These are phyloP conservation scores for Odontocerum albicorne DNA, from an alignment of 2,888 invertebrate genomes.

Conservation along the genomic window DNA sequence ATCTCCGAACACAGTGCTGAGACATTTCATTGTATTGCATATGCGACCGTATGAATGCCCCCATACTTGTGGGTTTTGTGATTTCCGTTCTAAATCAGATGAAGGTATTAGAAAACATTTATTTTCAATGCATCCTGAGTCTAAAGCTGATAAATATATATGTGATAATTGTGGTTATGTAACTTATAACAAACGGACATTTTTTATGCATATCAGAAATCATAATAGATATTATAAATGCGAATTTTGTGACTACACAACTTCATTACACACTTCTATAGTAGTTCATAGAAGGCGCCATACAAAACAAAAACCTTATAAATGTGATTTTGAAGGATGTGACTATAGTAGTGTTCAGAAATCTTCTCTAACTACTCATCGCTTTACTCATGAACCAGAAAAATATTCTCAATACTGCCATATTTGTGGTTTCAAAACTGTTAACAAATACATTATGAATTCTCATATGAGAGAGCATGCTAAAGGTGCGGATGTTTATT, in stretches of 20 bases:
- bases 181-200: not conserved
- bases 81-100: not conserved
- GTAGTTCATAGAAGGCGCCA: not conserved
- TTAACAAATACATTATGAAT: conserved; percentile 4
- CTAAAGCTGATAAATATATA: not conserved
- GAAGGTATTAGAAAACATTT: not conserved
- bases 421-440: not conserved
- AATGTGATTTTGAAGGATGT: conserved; percentile 1
- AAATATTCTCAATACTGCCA: conserved; percentile 4
- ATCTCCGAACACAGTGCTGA: not conserved
- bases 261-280: not conserved
- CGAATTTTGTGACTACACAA: conserved; percentile 1
- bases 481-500: not conserved
- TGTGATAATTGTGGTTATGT: conserved; percentile 5
- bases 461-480: not conserved
- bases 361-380: not conserved
- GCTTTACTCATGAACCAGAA: conserved; percentile 2
- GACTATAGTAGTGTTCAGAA: not conserved
- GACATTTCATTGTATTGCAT: not conserved
- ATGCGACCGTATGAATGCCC: conserved; percentile 3
- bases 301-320: conserved; percentile 1
- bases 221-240: conserved; percentile 6
- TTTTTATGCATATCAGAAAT: not conserved
- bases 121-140: conserved; percentile 6
- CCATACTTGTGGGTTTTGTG: not conserved